phyloP scores from a whole-genome alignment of 2,113 vertebrate genomes.

The Sialia sialis region DNA sequence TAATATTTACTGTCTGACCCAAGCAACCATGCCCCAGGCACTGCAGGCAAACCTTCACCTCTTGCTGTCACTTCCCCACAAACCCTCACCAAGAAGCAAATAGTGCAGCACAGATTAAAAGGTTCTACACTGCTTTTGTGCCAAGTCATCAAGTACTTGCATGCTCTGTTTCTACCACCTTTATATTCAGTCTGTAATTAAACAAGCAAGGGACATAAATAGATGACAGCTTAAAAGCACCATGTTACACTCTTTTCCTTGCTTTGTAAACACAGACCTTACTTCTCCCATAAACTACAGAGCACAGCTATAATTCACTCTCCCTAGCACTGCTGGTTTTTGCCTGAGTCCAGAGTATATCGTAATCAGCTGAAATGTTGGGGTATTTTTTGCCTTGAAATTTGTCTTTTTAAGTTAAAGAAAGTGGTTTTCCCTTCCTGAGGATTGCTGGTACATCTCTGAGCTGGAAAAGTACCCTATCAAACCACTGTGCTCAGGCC shows the following conservation, averaged over 20 bases:
- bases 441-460: background rate
- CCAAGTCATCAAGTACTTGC: background rate
- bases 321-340: background rate
- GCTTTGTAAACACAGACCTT: conserved; percentile 27
- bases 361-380: background rate
- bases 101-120: background rate
- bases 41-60: background rate
- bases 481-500: background rate
- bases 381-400: background rate
- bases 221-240: conserved; percentile 52
- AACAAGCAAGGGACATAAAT: background rate
- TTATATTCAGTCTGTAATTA: conserved; percentile 19
- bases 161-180: background rate
- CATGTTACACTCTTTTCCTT: background rate
- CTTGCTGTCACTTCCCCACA: background rate
- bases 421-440: background rate
- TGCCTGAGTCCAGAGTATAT: background rate
- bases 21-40: background rate
- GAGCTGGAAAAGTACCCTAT: background rate
- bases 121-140: background rate
- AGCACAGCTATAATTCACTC: background rate
- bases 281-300: background rate
- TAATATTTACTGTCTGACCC: background rate
- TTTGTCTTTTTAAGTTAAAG: background rate
- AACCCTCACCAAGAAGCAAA: background rate